These are phyloP conservation scores for Varanus komodoensis DNA, from an alignment of 2,113 vertebrate genomes.

Conservation along the genomic window DNA sequence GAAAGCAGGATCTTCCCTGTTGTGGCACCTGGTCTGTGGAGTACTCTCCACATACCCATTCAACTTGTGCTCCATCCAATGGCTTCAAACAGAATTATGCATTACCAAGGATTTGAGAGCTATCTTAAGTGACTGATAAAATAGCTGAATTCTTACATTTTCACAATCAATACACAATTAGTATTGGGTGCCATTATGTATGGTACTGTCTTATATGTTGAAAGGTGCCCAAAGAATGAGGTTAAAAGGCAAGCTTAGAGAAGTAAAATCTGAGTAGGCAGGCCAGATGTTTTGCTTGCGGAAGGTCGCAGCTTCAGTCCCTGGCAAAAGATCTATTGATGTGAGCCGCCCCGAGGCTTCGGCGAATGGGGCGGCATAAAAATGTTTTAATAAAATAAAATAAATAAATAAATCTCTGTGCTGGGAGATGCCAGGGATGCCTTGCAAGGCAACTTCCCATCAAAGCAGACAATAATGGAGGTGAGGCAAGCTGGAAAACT, in stretches of 20 bases:
- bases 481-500: neutral
- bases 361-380: too few species aligned
- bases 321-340: neutral
- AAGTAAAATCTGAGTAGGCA: neutral
- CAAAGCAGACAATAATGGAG: neutral
- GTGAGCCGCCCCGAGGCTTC: too few species aligned
- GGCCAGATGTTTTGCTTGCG: too few species aligned
- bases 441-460: neutral
- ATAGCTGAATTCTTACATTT: neutral
- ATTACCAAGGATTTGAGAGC: too few species aligned
- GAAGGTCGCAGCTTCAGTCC: neutral
- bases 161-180: too few species aligned
- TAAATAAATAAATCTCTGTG: too few species aligned
- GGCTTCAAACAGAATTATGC: too few species aligned
- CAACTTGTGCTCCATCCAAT: too few species aligned
- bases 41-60: too few species aligned
- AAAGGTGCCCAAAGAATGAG: neutral
- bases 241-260: neutral
- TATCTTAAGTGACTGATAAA: too few species aligned
- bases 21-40: neutral
- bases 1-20: neutral
- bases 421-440: neutral
- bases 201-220: neutral
- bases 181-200: neutral
- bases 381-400: too few species aligned